Evolutionary conservation across 2,113 vertebrate genomes (phyloP).

Genomic region (Uropsilus gracilis): DNA sequence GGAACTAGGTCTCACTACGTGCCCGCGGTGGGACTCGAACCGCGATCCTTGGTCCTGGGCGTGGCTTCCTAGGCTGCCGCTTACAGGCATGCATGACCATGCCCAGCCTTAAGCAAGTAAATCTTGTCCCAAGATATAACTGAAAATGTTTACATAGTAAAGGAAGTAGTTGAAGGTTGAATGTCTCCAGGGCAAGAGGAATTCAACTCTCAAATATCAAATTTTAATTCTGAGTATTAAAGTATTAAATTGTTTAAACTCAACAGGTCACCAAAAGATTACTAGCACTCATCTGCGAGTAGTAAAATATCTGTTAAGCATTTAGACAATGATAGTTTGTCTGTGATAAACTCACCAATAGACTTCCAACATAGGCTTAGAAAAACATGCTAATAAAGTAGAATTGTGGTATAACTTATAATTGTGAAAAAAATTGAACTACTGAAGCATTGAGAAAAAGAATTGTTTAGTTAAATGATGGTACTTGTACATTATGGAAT

Average conservation of each 20-base stretch:
- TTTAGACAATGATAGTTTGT: not conserved
- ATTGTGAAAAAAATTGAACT: not conserved
- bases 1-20: no score
- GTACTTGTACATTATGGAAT: not conserved
- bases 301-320: not conserved
- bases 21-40: no score
- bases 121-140: not conserved
- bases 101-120: not conserved
- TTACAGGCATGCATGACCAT: no score
- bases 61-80: no score
- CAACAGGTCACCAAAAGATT: not conserved
- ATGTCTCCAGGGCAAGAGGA: not conserved
- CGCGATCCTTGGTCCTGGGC: no score
- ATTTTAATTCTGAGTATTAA: not conserved
- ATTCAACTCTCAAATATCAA: not conserved
- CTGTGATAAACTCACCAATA: not conserved
- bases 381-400: not conserved
- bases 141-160: not conserved
- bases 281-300: not conserved
- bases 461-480: not conserved
- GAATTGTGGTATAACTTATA: not conserved
- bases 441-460: not conserved
- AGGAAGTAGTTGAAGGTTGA: not conserved
- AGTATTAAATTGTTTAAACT: no score
- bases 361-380: not conserved